phyloP scores from a whole-genome alignment of 2,113 vertebrate genomes.

The Channa argus region DNA sequence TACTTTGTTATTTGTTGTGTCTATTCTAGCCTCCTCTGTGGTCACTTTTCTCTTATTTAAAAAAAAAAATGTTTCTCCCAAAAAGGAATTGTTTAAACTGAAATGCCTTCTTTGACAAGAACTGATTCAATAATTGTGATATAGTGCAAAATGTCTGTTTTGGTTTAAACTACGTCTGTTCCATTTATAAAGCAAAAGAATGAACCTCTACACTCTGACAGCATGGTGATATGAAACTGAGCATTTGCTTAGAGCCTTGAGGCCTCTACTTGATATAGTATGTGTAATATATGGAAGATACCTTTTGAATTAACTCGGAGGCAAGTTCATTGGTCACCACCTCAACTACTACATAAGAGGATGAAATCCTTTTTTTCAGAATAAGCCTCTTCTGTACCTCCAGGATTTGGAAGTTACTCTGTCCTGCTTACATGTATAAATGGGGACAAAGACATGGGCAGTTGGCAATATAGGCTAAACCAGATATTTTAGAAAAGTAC shows the following conservation, averaged over 20 bases:
- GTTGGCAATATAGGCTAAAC: too few relatives aligned
- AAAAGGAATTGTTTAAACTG: slow-evolving; percentile 34
- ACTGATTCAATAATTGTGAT: not conserved
- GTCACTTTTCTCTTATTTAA: not conserved
- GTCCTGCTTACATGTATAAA: not conserved
- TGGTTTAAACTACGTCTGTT: slow-evolving; percentile 1
- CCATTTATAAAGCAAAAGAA: not conserved
- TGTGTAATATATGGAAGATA: not conserved
- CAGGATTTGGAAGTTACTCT: slow-evolving; percentile 31
- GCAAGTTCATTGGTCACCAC: not conserved
- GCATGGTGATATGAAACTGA: too few relatives aligned
- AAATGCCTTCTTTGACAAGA: slow-evolving; percentile 13
- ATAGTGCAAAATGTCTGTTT: not conserved
- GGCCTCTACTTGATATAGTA: not conserved
- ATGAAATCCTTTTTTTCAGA: not conserved
- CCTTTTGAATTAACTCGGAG: not conserved
- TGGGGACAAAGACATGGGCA: too few relatives aligned
- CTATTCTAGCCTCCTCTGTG: too few relatives aligned
- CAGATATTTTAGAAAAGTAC: too few relatives aligned
- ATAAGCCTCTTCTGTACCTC: not conserved
- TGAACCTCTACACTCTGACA: not conserved
- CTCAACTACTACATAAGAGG: not conserved
- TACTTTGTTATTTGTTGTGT: not conserved
- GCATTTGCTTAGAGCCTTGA: not conserved
- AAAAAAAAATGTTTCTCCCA: not conserved